Percentiles rank a stretch among this genome's conserved stretches.
phyloP scores from a whole-genome alignment of 2,113 vertebrate genomes.

The Indicator indicator region DNA sequence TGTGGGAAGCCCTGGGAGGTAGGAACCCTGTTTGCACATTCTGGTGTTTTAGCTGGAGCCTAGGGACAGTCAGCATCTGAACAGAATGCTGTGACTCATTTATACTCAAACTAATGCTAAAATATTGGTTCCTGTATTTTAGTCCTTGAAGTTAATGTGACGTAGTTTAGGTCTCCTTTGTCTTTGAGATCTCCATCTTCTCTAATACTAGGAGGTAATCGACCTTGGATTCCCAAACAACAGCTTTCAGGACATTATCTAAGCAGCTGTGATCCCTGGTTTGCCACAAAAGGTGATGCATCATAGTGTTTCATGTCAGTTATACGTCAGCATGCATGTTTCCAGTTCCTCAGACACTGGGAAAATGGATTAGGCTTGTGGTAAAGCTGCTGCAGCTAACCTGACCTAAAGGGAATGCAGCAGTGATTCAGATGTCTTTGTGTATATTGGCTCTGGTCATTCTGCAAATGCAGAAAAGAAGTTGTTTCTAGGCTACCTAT shows the following conservation, averaged over 20 bases:
- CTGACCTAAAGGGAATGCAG: neutral
- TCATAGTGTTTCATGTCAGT: neutral
- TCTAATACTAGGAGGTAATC: neutral
- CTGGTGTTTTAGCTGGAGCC: neutral
- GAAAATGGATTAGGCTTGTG: neutral
- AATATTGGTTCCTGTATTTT: neutral
- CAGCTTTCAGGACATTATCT: neutral
- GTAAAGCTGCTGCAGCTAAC: neutral
- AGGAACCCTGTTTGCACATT: neutral
- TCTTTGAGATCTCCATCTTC: neutral
- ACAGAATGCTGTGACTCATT: neutral
- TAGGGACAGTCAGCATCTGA: neutral
- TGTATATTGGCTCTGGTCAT: neutral
- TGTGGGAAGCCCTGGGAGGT: neutral
- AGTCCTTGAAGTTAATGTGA: neutral
- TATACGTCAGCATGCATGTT: neutral
- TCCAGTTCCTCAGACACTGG: neutral
- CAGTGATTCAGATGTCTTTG: neutral
- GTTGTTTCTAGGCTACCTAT: neutral
- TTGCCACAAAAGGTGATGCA: neutral
- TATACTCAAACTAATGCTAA: neutral
- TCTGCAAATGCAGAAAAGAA: neutral
- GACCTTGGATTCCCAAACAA: neutral
- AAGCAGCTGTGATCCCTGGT: neutral
- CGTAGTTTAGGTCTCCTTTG: neutral